Percentiles rank a stretch among this genome's conserved stretches.
Conservation (phyloP, 2,888 invertebrate species). For the Deroplatys truncata region DNA sequence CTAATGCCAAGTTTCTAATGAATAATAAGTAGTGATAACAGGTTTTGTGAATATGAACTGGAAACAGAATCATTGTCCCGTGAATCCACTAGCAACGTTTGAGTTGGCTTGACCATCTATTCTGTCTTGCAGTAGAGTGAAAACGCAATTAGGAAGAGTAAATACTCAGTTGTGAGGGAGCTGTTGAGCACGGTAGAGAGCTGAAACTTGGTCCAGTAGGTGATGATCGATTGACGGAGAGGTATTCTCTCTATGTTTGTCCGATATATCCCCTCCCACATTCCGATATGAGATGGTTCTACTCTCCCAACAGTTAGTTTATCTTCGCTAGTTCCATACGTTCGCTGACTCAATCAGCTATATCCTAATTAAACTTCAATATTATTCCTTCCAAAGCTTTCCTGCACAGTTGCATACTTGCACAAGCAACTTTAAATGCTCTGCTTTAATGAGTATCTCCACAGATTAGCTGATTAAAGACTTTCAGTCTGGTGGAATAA, state of each 20-base stretch:
- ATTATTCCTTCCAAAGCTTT: neutral
- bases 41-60: too few species aligned
- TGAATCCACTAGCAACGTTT: neutral
- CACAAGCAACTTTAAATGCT: neutral
- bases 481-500: neutral
- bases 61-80: neutral
- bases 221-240: neutral
- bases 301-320: neutral
- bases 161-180: neutral
- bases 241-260: neutral
- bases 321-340: neutral
- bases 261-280: neutral
- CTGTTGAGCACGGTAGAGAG: neutral
- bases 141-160: conserved; percentile 7
- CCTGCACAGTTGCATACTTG: neutral
- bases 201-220: neutral
- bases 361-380: neutral
- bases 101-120: neutral
- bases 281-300: neutral
- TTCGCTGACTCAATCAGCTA: neutral
- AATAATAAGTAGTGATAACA: too few species aligned
- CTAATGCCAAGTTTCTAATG: too few species aligned
- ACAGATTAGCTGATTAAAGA: neutral
- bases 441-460: neutral
- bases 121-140: neutral